phyloP scores from a whole-genome alignment of 2,888 invertebrate genomes.

The Phalera bucephala region DNA sequence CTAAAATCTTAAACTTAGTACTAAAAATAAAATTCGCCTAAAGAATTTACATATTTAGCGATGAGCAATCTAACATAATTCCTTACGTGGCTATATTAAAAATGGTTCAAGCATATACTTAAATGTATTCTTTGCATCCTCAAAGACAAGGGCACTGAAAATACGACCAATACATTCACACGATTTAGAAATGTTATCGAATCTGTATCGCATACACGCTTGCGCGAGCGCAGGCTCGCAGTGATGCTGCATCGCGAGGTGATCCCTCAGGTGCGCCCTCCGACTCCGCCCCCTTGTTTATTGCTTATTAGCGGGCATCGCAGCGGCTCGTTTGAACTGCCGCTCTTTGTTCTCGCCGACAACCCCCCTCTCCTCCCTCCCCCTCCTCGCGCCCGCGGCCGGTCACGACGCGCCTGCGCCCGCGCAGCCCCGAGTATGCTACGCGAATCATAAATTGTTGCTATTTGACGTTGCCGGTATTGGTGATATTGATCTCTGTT shows the following conservation, averaged over 20 bases:
- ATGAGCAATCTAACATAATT: too few relatives aligned
- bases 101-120: too few relatives aligned
- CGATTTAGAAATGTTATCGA: slow-evolving; percentile 23
- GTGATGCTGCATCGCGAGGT: slow-evolving; percentile 54
- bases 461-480: slow-evolving; percentile 76
- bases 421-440: slow-evolving; percentile 61
- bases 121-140: too few relatives aligned
- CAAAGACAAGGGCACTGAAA: too few relatives aligned
- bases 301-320: slow-evolving; percentile 79
- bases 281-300: slow-evolving; percentile 81
- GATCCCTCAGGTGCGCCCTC: slow-evolving; percentile 78
- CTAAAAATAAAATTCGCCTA: too few relatives aligned
- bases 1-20: too few relatives aligned
- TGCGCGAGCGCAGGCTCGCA: slow-evolving; percentile 36
- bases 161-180: slow-evolving; percentile 6
- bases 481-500: slow-evolving; percentile 74
- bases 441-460: slow-evolving; percentile 79
- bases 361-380: slow-evolving; percentile 36
- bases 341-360: slow-evolving; percentile 79
- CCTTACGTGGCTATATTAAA: too few relatives aligned
- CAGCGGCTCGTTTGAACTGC: slow-evolving; percentile 78
- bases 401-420: slow-evolving; percentile 63
- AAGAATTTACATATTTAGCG: too few relatives aligned
- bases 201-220: slow-evolving; percentile 22
- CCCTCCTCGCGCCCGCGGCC: slow-evolving; percentile 39